These are phyloP conservation scores for Pristionchus fissidentatus DNA, from an alignment of 2,888 invertebrate species.

Conservation along the genomic window DNA sequence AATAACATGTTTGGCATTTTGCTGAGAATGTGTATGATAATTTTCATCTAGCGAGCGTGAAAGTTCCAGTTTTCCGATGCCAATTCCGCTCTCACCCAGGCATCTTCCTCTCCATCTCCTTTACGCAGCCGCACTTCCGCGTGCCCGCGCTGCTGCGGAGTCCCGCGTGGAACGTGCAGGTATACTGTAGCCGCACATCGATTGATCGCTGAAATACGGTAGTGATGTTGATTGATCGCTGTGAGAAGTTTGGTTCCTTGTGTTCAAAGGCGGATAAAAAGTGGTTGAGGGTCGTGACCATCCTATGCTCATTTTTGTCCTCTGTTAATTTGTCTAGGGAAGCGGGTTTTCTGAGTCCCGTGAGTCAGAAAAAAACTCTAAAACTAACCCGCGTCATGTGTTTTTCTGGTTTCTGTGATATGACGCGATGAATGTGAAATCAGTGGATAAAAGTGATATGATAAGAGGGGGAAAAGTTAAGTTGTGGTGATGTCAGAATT, in stretches of 20 bases:
- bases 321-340: background rate
- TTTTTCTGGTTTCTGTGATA: too few relatives aligned
- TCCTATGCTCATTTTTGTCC: background rate
- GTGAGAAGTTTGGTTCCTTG: background rate
- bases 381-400: too few relatives aligned
- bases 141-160: conserved; percentile 67
- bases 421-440: too few relatives aligned
- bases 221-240: background rate
- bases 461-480: too few relatives aligned
- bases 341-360: background rate
- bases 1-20: too few relatives aligned
- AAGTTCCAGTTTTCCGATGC: too few relatives aligned
- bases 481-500: background rate
- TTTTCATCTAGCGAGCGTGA: too few relatives aligned
- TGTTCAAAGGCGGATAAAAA: background rate
- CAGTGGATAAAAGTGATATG: too few relatives aligned
- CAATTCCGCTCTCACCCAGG: conserved; percentile 61
- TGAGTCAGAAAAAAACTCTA: too few relatives aligned
- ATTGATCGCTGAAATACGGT: background rate
- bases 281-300: background rate
- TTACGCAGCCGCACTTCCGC: conserved; percentile 78
- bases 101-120: conserved; percentile 75
- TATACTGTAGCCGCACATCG: conserved; percentile 4
- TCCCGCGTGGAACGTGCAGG: conserved; percentile 60
- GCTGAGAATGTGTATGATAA: too few relatives aligned